These are phyloP conservation scores for Melieria picta DNA, from an alignment of 2,888 invertebrate genomes.

Conservation along the genomic window DNA sequence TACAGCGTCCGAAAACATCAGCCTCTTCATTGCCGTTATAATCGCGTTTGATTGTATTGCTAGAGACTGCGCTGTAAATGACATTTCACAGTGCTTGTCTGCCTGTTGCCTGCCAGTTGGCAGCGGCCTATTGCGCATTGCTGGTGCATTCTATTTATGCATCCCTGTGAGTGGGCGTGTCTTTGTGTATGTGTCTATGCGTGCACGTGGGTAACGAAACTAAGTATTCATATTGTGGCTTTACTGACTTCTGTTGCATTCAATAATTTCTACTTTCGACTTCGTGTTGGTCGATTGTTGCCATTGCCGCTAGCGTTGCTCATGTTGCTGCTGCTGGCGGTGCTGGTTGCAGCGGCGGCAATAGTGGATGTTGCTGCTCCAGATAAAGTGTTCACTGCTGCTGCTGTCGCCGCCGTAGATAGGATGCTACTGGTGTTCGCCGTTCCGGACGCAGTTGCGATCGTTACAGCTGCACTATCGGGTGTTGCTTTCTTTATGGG, in stretches of 20 bases:
- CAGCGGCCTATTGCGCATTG: too few relatives aligned
- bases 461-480: conserved; percentile 31
- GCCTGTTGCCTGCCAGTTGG: too few relatives aligned
- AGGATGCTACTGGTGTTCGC: conserved; percentile 16
- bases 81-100: too few relatives aligned
- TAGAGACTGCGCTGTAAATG: too few relatives aligned
- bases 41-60: too few relatives aligned
- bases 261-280: conserved; percentile 48
- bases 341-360: conserved; percentile 21
- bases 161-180: not conserved
- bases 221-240: too few relatives aligned
- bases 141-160: not conserved
- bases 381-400: conserved; percentile 30
- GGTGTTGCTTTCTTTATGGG: conserved; percentile 33
- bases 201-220: too few relatives aligned
- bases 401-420: not conserved
- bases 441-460: conserved; percentile 36
- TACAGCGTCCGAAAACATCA: too few relatives aligned
- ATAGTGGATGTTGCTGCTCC: conserved; percentile 9
- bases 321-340: conserved; percentile 16
- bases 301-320: conserved; percentile 32
- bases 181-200: too few relatives aligned
- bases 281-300: conserved; percentile 45
- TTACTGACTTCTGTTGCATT: not conserved
- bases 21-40: too few relatives aligned